phyloP scores from a whole-genome alignment of 2,113 vertebrate species.

The Paralichthys olivaceus region DNA sequence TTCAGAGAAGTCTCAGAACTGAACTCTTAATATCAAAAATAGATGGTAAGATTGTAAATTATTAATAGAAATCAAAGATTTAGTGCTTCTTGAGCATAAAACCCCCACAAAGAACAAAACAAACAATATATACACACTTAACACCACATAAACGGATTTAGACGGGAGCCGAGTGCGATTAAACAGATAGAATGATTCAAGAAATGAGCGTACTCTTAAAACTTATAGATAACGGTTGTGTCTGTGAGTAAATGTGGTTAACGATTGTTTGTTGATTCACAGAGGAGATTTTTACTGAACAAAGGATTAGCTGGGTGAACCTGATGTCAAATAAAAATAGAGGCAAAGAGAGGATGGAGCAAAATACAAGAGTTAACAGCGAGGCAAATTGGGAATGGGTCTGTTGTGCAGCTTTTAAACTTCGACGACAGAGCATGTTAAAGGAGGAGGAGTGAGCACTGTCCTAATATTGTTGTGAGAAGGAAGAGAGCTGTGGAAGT shows the following conservation, averaged over 20 bases:
- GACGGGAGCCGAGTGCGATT: background rate
- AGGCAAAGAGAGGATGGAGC: constrained; percentile 6
- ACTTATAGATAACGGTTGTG: background rate
- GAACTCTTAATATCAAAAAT: constrained; percentile 46
- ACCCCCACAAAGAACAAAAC: constrained; percentile 1
- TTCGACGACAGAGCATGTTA: constrained; percentile 20
- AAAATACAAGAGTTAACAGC: constrained; percentile 24
- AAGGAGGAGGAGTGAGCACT: constrained; percentile 28
- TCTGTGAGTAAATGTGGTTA: constrained; percentile 8
- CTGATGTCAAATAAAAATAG: constrained; percentile 33
- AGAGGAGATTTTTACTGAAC: constrained; percentile 19
- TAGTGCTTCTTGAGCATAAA: constrained; percentile 24
- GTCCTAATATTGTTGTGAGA: constrained; percentile 32
- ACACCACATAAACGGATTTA: background rate
- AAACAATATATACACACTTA: constrained; percentile 9
- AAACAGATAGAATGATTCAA: background rate
- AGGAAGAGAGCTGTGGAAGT: constrained; percentile 43
- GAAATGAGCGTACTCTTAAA: background rate
- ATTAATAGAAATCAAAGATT: constrained; percentile 47
- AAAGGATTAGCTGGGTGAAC: constrained; percentile 19
- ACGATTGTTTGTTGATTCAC: background rate
- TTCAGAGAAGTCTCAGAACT: constrained; percentile 12
- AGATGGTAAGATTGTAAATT: constrained; percentile 35
- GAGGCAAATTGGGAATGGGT: constrained; percentile 4
- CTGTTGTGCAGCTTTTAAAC: constrained; percentile 39